These are phyloP conservation scores for Ptychoptera contaminata DNA, from an alignment of 2,888 invertebrate genomes.

Conservation along the genomic window DNA sequence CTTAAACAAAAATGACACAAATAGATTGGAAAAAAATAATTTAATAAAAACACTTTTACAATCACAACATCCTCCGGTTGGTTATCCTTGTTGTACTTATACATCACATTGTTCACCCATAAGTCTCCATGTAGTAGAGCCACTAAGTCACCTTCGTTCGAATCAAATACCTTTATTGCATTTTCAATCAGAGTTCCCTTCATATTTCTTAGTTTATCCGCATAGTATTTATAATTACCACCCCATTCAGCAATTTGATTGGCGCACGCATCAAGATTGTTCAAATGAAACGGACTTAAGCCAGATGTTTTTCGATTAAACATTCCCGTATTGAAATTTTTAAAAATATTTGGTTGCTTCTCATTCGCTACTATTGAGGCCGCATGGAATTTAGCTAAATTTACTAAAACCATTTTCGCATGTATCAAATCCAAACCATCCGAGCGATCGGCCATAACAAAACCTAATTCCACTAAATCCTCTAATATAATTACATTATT, in stretches of 20 bases:
- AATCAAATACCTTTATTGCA: neutral
- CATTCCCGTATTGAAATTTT: conserved; percentile 7
- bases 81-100: conserved; percentile 15
- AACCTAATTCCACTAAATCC: conserved; percentile 21
- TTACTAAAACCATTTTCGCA: conserved; percentile 24
- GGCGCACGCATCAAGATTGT: neutral
- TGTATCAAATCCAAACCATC: conserved; percentile 29
- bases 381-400: conserved; percentile 36
- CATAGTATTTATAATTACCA: neutral
- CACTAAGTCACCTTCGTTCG: conserved; percentile 10
- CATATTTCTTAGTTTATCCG: conserved; percentile 4
- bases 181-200: neutral
- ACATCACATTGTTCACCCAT: conserved; percentile 29
- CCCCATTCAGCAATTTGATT: conserved; percentile 2
- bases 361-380: conserved; percentile 33
- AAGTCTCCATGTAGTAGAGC: conserved; percentile 30
- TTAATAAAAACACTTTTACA: conserved; percentile 4
- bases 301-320: conserved; percentile 11
- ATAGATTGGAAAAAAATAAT: neutral
- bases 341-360: conserved; percentile 16
- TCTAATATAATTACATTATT: conserved; percentile 25
- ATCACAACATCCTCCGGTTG: conserved; percentile 5
- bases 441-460: conserved; percentile 21
- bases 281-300: neutral
- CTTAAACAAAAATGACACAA: conserved; percentile 6